Evolutionary conservation across 2,888 invertebrate genomes (phyloP), one percentile per base, ranked within the genome.

Genomic region (Dyspetes luteomarginatus): DNA sequence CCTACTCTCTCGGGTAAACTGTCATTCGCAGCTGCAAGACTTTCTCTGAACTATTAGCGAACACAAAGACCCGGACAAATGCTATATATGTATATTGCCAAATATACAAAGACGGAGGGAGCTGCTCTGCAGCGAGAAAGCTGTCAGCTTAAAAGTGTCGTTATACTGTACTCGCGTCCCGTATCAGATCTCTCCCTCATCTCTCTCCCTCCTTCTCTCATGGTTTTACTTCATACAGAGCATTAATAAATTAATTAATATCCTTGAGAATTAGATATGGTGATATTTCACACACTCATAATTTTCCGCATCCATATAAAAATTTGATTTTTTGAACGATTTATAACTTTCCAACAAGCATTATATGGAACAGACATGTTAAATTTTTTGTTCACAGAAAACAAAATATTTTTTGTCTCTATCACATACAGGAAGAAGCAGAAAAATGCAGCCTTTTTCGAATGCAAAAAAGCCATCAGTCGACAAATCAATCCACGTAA

Each of bases 401-500:
- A 60, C 30, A 17, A 67, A 26, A 45, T n/a, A 45, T 45, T 45
- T 45, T 30, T n/a, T n/a, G n/a, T n/a, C n/a, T n/a, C n/a, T n/a
- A n/a, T n/a, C n/a, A n/a, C n/a, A n/a, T n/a, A n/a, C n/a, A n/a
- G n/a, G n/a, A n/a, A n/a, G 2, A 19, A 3, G 12, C 17, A 24
- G 48, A 52, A 67, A 58, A 48, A n/a, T 0, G 17, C n/a, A 28
- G 3, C 9, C 26, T 2, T 3, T 7, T 3, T 22, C 19, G 12
- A 15, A 4, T 5, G 15, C 12, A 15, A n/a, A 45, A 68, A 22
- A 67, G 12, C 19, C 48, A 1, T 12, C 9, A 28, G 9, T 41
- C 67, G 55, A 78, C 68, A 68, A 78, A 78, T 78, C 78, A 78
- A 73, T 73, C 55, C 30, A 56, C 58, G 60, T 36, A 73, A 19